Percentiles rank a stretch among this genome's conserved stretches.
phyloP scores from a whole-genome alignment of 1,140 invertebrate genomes.

The Eumaeus atala region DNA sequence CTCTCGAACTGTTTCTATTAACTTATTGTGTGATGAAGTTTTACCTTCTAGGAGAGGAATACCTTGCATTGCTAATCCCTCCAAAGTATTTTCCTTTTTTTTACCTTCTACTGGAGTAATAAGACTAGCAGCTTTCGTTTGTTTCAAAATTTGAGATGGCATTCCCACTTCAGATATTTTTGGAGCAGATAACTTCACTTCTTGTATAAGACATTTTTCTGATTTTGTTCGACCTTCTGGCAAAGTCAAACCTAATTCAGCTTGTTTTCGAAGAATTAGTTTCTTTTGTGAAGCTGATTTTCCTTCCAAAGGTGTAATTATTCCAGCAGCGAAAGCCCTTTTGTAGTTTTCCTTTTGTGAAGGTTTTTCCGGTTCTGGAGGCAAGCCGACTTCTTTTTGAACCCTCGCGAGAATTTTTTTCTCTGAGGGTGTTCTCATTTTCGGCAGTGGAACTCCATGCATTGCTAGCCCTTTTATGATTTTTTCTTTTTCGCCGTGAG shows the following conservation, averaged over 20 bases:
- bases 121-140: constrained; percentile 28
- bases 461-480: constrained; percentile 25
- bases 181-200: constrained; percentile 18
- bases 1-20: constrained; percentile 23
- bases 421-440: constrained; percentile 29
- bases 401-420: constrained; percentile 26
- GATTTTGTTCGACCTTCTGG: constrained; percentile 24
- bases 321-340: constrained; percentile 13
- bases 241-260: constrained; percentile 21
- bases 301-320: constrained; percentile 27
- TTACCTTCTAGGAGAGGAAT: constrained; percentile 25
- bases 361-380: constrained; percentile 21
- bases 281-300: constrained; percentile 25
- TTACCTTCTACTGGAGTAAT: constrained; percentile 36
- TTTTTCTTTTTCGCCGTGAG: constrained; percentile 31
- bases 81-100: constrained; percentile 35
- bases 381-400: constrained; percentile 23
- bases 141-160: constrained; percentile 19
- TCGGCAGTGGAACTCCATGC: constrained; percentile 27
- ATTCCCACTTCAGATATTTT: constrained; percentile 21
- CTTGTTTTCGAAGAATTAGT: constrained; percentile 21
- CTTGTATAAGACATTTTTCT: constrained; percentile 27
- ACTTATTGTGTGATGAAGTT: constrained; percentile 22
- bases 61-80: constrained; percentile 23
- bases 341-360: constrained; percentile 17